Percentiles rank a stretch among this genome's conserved stretches.
Evolutionary conservation across 92 coral and sea anemone genomes (phyloP).

Genomic region (Phenganax subtilis): DNA sequence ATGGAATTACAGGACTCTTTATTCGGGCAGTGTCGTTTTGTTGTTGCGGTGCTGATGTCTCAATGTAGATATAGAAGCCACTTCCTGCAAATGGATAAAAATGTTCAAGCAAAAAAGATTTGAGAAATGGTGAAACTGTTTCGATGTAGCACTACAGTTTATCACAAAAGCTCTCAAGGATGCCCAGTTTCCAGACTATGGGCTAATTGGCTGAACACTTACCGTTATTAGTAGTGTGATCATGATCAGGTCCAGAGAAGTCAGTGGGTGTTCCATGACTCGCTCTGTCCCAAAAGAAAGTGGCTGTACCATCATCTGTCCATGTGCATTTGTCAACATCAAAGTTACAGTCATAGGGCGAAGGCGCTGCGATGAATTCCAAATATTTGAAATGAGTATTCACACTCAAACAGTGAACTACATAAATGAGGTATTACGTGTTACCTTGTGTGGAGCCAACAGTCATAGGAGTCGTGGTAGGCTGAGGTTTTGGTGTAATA

Average conservation of each 20-base stretch:
- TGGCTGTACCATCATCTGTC: conserved; percentile 66
- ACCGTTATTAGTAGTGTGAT: conserved; percentile 69
- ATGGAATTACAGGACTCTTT: conserved; percentile 64
- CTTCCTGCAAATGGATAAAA: background rate
- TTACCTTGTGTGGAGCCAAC: conserved; percentile 64
- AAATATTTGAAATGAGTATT: background rate
- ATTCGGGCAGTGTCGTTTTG: conserved; percentile 82
- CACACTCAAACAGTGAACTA: background rate
- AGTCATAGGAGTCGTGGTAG: conserved; percentile 50
- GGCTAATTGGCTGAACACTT: background rate
- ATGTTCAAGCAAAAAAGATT: no score
- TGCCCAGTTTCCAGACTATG: background rate
- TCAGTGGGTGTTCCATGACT: conserved; percentile 60
- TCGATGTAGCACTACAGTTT: no score
- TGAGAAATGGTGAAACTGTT: no score
- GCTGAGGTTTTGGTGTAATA: conserved; percentile 57
- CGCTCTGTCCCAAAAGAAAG: conserved; percentile 73
- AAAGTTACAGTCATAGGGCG: conserved; percentile 82
- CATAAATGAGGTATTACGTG: background rate
- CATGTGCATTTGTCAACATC: conserved; percentile 60
- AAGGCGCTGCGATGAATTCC: conserved; percentile 47
- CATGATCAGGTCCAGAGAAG: conserved; percentile 66
- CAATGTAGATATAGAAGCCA: conserved; percentile 77
- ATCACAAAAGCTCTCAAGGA: no score
- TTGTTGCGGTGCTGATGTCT: conserved; percentile 65